phyloP scores from a whole-genome alignment of 1,140 invertebrate genomes.

The Atta texana region DNA sequence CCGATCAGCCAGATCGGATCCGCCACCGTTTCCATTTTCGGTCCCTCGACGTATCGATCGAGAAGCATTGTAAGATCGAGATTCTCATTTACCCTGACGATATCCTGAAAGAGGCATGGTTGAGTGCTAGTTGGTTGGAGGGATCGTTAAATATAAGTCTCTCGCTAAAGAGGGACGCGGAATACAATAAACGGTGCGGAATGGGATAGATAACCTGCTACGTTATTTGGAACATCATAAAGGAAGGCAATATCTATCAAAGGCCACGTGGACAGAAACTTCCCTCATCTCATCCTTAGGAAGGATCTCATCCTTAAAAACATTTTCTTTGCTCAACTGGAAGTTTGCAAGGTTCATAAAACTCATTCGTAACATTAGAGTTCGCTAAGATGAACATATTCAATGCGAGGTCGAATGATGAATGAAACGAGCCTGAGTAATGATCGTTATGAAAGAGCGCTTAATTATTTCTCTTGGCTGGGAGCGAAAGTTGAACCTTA shows the following conservation, averaged over 20 bases:
- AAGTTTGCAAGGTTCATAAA: slow-evolving; percentile 2
- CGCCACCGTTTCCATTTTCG: slow-evolving; percentile 60
- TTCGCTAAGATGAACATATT: slow-evolving; percentile 14
- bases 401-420: slow-evolving; percentile 18
- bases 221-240: not conserved
- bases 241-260: slow-evolving; percentile 21
- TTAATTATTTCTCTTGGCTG: slow-evolving; percentile 34
- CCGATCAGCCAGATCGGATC: slow-evolving; percentile 44
- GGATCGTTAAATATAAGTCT: slow-evolving; percentile 58
- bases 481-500: not conserved
- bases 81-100: slow-evolving; percentile 65
- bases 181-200: slow-evolving; percentile 5
- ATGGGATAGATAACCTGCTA: slow-evolving; percentile 11
- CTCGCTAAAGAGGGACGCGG: not conserved
- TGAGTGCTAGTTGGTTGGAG: not conserved
- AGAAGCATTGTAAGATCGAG: slow-evolving; percentile 44
- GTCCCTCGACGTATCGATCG: slow-evolving; percentile 61
- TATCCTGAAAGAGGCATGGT: slow-evolving; percentile 3
- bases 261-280: not conserved
- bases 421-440: slow-evolving; percentile 28
- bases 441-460: slow-evolving; percentile 40
- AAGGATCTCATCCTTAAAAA: slow-evolving; percentile 20
- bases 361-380: not conserved
- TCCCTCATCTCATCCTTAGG: not conserved
- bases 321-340: not conserved